Evolutionary conservation across 2,888 invertebrate species (phyloP).

Genomic region (Microctonus brassicae): DNA sequence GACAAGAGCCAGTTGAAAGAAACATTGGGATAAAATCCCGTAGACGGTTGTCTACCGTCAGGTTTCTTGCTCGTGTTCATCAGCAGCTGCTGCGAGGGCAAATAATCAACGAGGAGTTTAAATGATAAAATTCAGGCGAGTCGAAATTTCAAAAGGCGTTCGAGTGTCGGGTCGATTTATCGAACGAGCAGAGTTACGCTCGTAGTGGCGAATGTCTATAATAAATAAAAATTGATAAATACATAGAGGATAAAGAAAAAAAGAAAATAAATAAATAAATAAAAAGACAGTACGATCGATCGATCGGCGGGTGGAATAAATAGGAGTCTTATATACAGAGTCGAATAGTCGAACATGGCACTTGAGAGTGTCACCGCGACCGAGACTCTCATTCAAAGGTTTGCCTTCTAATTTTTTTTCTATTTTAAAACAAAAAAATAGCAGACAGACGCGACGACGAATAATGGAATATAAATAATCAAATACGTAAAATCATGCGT

Average conservation of each 20-base stretch:
- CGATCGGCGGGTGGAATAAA: slow-evolving; percentile 35
- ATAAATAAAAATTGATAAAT: slow-evolving; percentile 25
- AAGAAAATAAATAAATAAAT: too few species aligned
- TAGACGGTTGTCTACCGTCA: slow-evolving; percentile 10
- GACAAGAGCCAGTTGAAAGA: slow-evolving; percentile 15
- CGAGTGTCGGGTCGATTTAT: slow-evolving; percentile 47
- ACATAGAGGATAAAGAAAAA: not conserved
- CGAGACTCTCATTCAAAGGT: slow-evolving; percentile 69
- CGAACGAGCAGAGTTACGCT: slow-evolving; percentile 33
- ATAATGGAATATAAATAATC: not conserved
- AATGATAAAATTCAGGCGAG: slow-evolving; percentile 13
- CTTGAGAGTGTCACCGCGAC: slow-evolving; percentile 69
- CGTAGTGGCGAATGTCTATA: slow-evolving; percentile 40
- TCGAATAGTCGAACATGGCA: slow-evolving; percentile 65
- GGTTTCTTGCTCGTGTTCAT: slow-evolving; percentile 26
- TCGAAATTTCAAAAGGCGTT: slow-evolving; percentile 37
- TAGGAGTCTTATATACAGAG: slow-evolving; percentile 38
- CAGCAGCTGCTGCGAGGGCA: not conserved
- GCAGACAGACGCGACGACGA: slow-evolving; percentile 3
- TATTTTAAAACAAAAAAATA: slow-evolving; percentile 2
- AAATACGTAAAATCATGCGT: not conserved
- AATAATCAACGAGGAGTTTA: slow-evolving; percentile 9
- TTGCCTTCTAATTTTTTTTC: slow-evolving; percentile 65
- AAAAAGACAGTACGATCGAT: slow-evolving; percentile 36
- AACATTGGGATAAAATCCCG: slow-evolving; percentile 10